These are phyloP conservation scores for Intellagama lesueurii DNA, from an alignment of 2,797 vertebrate genomes.

Conservation along the genomic window DNA sequence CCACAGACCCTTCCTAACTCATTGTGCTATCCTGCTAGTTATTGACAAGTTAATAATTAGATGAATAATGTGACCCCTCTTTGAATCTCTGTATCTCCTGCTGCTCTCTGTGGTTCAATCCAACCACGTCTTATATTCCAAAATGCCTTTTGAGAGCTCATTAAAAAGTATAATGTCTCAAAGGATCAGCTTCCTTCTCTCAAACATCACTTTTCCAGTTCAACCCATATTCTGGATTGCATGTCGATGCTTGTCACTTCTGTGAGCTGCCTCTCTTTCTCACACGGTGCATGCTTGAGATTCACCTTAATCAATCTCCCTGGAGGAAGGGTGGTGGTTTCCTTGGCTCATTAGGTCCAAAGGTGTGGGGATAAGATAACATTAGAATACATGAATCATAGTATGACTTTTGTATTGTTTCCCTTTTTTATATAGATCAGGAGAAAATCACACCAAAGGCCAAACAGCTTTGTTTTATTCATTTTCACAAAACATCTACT, in stretches of 20 bases:
- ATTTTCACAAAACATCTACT: not conserved
- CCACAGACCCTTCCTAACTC: no score
- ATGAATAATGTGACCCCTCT: not conserved
- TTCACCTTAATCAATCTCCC: conserved; percentile 46
- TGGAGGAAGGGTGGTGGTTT: conserved; percentile 57
- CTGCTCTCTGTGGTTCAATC: not conserved
- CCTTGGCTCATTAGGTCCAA: conserved; percentile 50
- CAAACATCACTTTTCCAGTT: conserved; percentile 27
- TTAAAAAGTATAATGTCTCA: conserved; percentile 31
- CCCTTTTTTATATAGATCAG: not conserved
- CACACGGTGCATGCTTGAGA: conserved; percentile 14
- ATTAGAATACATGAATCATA: conserved; percentile 45
- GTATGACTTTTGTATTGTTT: not conserved
- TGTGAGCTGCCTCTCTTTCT: conserved; percentile 35
- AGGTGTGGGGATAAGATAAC: conserved; percentile 29
- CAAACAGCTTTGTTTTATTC: not conserved
- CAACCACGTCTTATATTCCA: not conserved
- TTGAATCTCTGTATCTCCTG: not conserved
- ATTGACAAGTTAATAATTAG: no score
- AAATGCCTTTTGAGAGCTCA: not conserved
- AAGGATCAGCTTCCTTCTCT: conserved; percentile 50
- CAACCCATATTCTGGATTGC: not conserved
- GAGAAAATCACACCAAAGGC: not conserved
- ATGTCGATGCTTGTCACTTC: conserved; percentile 51
- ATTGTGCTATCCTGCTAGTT: no score